Conservation (phyloP, 2,113 vertebrate species). For the Microcebus murinus region DNA sequence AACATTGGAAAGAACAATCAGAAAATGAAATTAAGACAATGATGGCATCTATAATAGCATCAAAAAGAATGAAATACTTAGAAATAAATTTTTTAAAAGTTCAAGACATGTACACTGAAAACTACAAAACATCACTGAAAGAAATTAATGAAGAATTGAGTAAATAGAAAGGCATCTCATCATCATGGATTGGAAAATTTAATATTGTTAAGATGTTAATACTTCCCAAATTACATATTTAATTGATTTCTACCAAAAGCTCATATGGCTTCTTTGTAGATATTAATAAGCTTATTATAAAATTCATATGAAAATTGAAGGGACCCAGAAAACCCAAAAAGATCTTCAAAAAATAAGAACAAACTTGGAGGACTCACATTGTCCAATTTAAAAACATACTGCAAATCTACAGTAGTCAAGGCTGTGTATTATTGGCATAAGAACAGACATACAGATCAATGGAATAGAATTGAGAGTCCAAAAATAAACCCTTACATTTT, state of each 20-base stretch:
- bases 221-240: not conserved
- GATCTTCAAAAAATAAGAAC: not conserved
- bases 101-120: not conserved
- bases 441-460: not conserved
- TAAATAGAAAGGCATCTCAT: not conserved
- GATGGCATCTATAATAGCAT: not conserved
- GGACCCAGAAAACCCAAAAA: not conserved
- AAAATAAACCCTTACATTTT: not conserved
- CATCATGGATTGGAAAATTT: not conserved
- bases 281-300: not conserved
- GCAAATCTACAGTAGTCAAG: not conserved
- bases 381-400: not conserved
- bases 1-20: not conserved
- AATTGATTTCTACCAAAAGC: not conserved
- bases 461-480: not conserved
- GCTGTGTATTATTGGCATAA: not conserved
- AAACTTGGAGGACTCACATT: not conserved
- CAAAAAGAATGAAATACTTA: slow-evolving; percentile 25
- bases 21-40: slow-evolving; percentile 31
- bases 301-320: not conserved
- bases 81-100: slow-evolving; percentile 33
- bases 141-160: not conserved
- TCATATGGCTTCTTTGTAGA: not conserved
- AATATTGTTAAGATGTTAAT: not conserved
- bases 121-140: not conserved